Percentiles rank a stretch among this genome's conserved stretches.
phyloP scores from a whole-genome alignment of 2,888 invertebrate genomes.

The Meta bourneti region DNA sequence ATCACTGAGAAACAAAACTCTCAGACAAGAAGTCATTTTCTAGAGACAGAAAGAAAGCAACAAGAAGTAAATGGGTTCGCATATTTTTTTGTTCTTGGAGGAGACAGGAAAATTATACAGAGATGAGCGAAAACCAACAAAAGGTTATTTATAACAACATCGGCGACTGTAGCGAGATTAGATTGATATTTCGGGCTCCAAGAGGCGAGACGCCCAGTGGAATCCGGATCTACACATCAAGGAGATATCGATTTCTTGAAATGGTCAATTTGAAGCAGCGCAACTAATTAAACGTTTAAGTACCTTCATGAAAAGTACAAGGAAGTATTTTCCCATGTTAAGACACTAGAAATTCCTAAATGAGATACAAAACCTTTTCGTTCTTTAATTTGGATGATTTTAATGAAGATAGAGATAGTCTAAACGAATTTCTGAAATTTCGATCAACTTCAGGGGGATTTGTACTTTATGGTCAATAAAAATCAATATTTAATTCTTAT shows the following conservation, averaged over 20 bases:
- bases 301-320: neutral
- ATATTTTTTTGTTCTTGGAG: neutral
- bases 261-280: neutral
- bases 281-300: neutral
- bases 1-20: too few species aligned
- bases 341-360: too few species aligned
- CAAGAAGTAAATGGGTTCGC: too few species aligned
- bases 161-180: neutral
- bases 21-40: too few species aligned
- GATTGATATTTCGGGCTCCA: too few species aligned
- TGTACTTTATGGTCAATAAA: too few species aligned
- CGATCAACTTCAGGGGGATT: too few species aligned
- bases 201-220: neutral
- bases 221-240: neutral
- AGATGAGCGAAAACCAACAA: neutral
- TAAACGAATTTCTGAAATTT: too few species aligned
- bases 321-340: too few species aligned
- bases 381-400: neutral
- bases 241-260: neutral
- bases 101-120: neutral
- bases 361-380: neutral
- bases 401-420: too few species aligned
- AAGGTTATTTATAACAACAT: neutral
- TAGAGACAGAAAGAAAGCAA: too few species aligned
- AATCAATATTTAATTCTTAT: too few species aligned